These are phyloP conservation scores for Epirrhoe tristata DNA, from an alignment of 2,888 invertebrate species.

Conservation along the genomic window DNA sequence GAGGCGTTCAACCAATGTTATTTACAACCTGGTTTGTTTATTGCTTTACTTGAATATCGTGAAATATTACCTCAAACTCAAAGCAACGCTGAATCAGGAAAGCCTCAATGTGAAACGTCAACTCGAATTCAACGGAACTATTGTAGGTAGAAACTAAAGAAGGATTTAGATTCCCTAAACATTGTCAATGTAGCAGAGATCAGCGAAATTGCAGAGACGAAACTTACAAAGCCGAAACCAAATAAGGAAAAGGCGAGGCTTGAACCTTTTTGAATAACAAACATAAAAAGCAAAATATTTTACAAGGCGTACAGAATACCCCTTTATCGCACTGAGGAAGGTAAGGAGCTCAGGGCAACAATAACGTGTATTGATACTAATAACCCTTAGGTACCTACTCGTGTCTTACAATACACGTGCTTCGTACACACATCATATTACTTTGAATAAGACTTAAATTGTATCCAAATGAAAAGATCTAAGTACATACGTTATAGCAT, in stretches of 20 bases:
- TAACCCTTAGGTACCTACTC: background rate
- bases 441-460: no score
- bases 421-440: no score
- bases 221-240: conserved; percentile 45
- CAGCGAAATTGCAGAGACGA: conserved; percentile 44
- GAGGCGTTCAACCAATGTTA: conserved; percentile 81
- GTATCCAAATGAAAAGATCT: no score
- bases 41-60: conserved; percentile 66
- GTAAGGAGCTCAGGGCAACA: conserved; percentile 12
- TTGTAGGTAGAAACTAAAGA: conserved; percentile 38
- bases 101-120: conserved; percentile 36
- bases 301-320: conserved; percentile 33
- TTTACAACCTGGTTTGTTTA: conserved; percentile 79
- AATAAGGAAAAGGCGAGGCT: conserved; percentile 46
- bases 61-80: conserved; percentile 44
- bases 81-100: conserved; percentile 38
- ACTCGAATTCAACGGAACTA: conserved; percentile 38
- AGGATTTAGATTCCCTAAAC: conserved; percentile 40
- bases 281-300: conserved; percentile 43
- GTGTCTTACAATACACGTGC: background rate
- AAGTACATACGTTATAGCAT: no score
- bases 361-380: conserved; percentile 20
- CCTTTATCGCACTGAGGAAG: conserved; percentile 20
- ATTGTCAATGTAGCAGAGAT: conserved; percentile 46
- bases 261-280: conserved; percentile 42